Evolutionary conservation across 2,888 invertebrate genomes (phyloP).

Genomic region (Scaptomyza flava): DNA sequence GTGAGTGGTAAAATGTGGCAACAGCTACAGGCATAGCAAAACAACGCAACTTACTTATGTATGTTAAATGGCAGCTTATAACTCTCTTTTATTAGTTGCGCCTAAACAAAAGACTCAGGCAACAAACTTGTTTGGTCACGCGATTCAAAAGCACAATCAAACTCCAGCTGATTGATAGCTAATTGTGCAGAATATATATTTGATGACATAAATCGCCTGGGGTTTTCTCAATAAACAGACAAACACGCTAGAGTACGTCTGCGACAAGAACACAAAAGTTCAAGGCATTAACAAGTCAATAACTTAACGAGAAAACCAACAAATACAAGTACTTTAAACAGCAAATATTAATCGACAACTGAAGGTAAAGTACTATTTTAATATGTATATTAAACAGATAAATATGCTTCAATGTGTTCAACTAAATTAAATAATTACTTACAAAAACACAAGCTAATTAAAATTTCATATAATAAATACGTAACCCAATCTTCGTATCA

Average conservation of each 20-base stretch:
- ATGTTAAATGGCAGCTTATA: conserved; percentile 8
- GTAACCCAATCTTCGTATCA: background rate
- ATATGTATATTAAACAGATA: too few species aligned
- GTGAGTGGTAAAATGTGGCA: conserved; percentile 32
- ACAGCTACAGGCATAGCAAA: background rate
- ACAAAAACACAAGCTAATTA: background rate
- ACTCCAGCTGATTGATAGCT: conserved; percentile 1
- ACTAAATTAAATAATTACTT: background rate
- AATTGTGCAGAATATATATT: conserved; percentile 17
- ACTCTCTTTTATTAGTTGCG: conserved; percentile 5
- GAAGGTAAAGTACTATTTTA: too few species aligned
- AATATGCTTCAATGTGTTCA: too few species aligned
- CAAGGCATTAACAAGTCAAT: too few species aligned
- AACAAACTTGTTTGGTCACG: conserved; percentile 65
- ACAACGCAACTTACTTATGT: conserved; percentile 33
- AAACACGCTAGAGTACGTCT: too few species aligned
- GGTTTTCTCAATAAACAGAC: too few species aligned
- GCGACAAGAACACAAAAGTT: too few species aligned
- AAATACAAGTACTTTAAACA: too few species aligned
- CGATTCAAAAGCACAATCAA: conserved; percentile 18
- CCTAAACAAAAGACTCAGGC: conserved; percentile 66
- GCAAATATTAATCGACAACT: too few species aligned
- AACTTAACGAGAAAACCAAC: too few species aligned
- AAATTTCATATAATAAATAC: background rate
- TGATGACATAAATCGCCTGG: background rate